Percentiles rank a stretch among this genome's conserved stretches.
These are phyloP conservation scores for Anas georgica DNA, from an alignment of 2,797 vertebrate genomes.

Conservation along the genomic window DNA sequence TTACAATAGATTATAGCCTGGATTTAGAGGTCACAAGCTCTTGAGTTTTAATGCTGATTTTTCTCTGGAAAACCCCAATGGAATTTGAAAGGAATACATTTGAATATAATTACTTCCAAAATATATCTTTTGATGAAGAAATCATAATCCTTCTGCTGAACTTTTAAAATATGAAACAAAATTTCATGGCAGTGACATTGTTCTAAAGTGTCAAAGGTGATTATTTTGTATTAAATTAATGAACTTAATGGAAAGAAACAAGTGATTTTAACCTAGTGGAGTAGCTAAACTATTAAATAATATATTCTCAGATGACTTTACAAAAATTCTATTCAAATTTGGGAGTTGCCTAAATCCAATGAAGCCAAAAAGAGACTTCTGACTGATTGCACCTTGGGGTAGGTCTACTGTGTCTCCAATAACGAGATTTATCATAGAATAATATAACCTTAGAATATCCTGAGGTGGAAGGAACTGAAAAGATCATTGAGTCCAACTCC, in stretches of 20 bases:
- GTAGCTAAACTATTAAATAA: background rate
- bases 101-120: background rate
- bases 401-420: background rate
- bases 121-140: background rate
- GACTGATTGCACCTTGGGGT: background rate
- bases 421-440: background rate
- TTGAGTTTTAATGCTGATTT: background rate
- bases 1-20: slow-evolving; percentile 3
- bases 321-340: background rate
- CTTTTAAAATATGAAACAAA: background rate
- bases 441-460: no score
- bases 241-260: background rate
- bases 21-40: background rate
- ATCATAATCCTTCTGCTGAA: background rate
- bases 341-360: background rate
- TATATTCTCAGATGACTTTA: background rate
- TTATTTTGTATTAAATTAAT: background rate
- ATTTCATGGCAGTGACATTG: background rate
- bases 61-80: background rate
- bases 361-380: background rate
- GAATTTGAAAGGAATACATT: background rate
- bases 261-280: background rate
- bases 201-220: background rate
- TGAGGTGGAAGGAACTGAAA: no score
- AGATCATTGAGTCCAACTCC: no score